These are phyloP conservation scores for Eulemur mongoz DNA, from an alignment of 2,797 vertebrate species.

Conservation along the genomic window DNA sequence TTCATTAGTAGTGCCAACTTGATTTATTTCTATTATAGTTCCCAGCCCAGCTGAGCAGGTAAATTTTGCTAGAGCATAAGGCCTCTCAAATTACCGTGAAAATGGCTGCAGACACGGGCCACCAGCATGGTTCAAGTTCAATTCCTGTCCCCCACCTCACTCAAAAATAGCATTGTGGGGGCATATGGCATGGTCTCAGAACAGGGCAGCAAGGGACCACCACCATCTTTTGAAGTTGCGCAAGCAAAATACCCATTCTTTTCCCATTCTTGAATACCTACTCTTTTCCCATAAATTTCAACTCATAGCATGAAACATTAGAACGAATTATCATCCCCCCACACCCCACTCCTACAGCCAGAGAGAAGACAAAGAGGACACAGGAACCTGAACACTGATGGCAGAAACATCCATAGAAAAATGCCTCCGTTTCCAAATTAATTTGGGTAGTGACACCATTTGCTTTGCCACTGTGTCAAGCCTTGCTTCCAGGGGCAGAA, in stretches of 20 bases:
- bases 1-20: slow-evolving; percentile 9
- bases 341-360: not conserved
- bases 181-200: not conserved
- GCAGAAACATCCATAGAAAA: slow-evolving; percentile 22
- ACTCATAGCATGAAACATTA: not conserved
- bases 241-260: slow-evolving; percentile 1
- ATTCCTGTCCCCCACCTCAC: not conserved
- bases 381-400: not conserved
- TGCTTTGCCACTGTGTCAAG: not conserved
- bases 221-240: not conserved
- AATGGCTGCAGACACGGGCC: not conserved
- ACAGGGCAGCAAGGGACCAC: not conserved
- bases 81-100: not conserved
- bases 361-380: not conserved
- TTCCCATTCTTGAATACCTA: not conserved
- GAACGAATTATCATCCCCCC: not conserved
- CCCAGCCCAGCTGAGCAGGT: not conserved
- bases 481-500: not conserved
- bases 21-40: slow-evolving; percentile 2
- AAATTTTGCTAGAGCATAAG: not conserved
- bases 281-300: not conserved
- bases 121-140: not conserved
- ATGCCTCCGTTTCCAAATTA: slow-evolving; percentile 16
- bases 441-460: not conserved
- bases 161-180: not conserved